Base-by-base conservation (phyloP, 2,888 invertebrate species). In the Orgyia antiqua region DNA sequence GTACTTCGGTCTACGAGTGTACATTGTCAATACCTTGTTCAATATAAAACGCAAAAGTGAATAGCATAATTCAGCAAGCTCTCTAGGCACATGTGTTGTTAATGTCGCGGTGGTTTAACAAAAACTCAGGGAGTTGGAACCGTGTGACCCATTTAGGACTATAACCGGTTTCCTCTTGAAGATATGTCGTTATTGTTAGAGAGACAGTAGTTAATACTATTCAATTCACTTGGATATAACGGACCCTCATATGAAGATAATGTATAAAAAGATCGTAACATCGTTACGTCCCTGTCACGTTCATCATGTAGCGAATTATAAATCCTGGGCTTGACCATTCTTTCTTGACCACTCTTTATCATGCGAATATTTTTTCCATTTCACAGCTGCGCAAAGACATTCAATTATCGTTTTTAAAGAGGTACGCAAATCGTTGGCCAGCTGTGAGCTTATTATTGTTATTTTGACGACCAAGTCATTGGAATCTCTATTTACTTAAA, bases 141-240 rank as follows among this genome's bases (percentile, higher is more conserved):
- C 84, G 86, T 86, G 86, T 83, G 84, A 86, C 84, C 86, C 84
- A 84, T 86, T 84, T 83, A 80, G 71, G 54, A 60, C 66, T 68
- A 67, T 68, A 83, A 86, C 86, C 86, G 86, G 86, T 86, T 84
- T 79, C 66, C 68, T 78, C 80, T 76, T 76, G 69, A 77, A 77
- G 80, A 77, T 71, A 65, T 68, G 60, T 63, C 67, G 69, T 66
- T 62, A 77, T 86, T 83, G 83, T 86, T 76, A 69, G 63, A 72
- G 58, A 67, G 63, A 75, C 66, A 77, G 76, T 73, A 80, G 77
- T 78, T 77, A 77, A 80, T 77, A 64, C 77, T 68, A 77, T 82
- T 78, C 66, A 77, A 68, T 72, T 73, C 75, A 71, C 75, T 68
- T 74, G 66, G 66, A 74, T 68, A 75, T 67, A 73, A 56, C 66